Evolutionary conservation across 2,113 vertebrate genomes (phyloP).

Genomic region (Lathamus discolor): DNA sequence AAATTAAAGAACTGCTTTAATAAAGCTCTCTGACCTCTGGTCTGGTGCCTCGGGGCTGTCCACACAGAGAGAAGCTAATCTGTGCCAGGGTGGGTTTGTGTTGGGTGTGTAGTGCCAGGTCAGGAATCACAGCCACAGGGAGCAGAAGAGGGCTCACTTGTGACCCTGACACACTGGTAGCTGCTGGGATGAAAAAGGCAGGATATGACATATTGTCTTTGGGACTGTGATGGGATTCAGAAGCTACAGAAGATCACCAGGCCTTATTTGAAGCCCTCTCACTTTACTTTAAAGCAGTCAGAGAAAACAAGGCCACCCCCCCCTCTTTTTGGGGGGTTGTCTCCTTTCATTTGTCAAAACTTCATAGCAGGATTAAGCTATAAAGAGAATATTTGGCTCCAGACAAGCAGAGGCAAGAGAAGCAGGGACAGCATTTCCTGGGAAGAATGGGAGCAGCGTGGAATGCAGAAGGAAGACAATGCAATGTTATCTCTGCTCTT

Average conservation of each 20-base stretch:
- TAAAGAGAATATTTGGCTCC: neutral
- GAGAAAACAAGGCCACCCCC: neutral
- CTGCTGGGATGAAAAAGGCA: neutral
- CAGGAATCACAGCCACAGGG: neutral
- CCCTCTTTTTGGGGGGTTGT: neutral
- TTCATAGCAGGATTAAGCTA: neutral
- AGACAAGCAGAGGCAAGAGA: neutral
- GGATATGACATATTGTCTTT: neutral
- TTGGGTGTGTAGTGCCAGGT: neutral
- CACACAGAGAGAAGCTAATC: neutral
- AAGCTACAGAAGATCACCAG: neutral
- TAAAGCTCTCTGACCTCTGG: neutral
- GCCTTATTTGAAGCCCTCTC: neutral
- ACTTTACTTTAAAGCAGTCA: neutral
- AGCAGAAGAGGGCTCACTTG: neutral
- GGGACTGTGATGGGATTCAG: neutral
- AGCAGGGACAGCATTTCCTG: neutral
- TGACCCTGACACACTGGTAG: neutral
- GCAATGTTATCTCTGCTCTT: neutral
- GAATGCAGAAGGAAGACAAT: slow-evolving; percentile 10
- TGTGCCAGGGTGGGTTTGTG: neutral
- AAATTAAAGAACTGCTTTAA: neutral
- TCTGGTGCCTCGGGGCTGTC: neutral
- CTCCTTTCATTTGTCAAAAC: neutral
- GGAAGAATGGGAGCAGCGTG: neutral